Conservation (phyloP, 2,888 invertebrate species). For the Cryptophagus acutangulus region DNA sequence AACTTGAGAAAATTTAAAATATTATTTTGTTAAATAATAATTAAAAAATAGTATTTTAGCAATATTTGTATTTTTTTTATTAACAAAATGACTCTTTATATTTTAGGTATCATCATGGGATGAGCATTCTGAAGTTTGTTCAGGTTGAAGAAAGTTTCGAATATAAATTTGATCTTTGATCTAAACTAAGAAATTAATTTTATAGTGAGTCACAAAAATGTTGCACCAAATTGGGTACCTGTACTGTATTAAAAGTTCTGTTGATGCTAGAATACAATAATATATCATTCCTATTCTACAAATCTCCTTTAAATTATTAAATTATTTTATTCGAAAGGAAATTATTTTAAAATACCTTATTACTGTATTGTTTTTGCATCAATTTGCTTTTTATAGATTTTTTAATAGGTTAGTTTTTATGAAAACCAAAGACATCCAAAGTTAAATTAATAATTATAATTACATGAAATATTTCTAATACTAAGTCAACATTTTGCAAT, state of each 20-base stretch:
- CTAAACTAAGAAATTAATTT: neutral
- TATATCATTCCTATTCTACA: neutral
- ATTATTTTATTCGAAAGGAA: neutral
- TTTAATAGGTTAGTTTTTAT: too few species aligned
- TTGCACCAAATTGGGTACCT: neutral
- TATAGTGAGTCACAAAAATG: too few species aligned
- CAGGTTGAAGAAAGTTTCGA: slow-evolving; percentile 57
- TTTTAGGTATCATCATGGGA: slow-evolving; percentile 82
- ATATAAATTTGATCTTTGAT: neutral
- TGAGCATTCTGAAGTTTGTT: slow-evolving; percentile 80
- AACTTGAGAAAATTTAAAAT: too few species aligned
- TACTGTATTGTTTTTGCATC: too few species aligned
- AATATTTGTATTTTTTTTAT: slow-evolving; percentile 25
- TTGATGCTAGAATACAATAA: too few species aligned
- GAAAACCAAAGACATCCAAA: slow-evolving; percentile 12
- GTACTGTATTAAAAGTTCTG: neutral
- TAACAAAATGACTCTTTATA: too few species aligned
- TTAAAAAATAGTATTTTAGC: slow-evolving; percentile 1
- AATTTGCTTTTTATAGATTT: too few species aligned
- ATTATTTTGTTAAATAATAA: too few species aligned
- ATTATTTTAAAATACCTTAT: neutral
- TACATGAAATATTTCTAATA: neutral
- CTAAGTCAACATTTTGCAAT: neutral
- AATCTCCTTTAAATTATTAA: slow-evolving; percentile 2
- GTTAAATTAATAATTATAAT: slow-evolving; percentile 5